A percentile compares a stretch with the other conserved stretches of the same genome.
These are phyloP conservation scores for Galago senegalensis DNA, from an alignment of 2,797 vertebrate genomes.

Conservation along the genomic window DNA sequence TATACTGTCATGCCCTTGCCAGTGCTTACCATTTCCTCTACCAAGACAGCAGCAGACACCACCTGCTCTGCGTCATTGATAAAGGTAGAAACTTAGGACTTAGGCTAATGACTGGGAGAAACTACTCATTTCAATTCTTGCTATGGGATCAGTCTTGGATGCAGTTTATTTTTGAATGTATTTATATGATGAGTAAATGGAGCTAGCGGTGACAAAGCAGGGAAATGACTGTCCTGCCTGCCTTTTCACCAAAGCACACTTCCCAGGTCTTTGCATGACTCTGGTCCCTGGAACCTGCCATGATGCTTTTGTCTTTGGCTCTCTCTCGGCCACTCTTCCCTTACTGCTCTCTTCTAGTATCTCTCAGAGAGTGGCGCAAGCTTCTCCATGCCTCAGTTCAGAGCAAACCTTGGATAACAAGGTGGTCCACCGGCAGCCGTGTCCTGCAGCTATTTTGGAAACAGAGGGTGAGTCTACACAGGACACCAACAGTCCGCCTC, in stretches of 20 bases:
- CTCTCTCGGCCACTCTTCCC: background rate
- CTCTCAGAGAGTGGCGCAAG: background rate
- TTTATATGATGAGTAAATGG: constrained; percentile 69
- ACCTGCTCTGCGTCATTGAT: background rate
- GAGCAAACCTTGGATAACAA: background rate
- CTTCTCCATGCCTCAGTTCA: background rate
- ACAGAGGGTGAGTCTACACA: background rate
- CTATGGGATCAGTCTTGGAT: constrained; percentile 16
- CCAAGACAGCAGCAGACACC: background rate
- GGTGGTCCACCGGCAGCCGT: rapidly evolving
- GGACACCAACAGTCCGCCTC: constrained; percentile 70
- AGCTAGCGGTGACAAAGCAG: background rate
- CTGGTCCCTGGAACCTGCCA: constrained; percentile 36
- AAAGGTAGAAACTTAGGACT: constrained; percentile 48
- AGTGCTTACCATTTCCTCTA: background rate
- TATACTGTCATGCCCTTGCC: background rate
- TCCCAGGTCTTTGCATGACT: constrained; percentile 82
- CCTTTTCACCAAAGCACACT: constrained; percentile 12
- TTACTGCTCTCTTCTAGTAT: background rate
- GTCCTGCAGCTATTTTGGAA: constrained; percentile 9
- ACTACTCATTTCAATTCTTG: constrained; percentile 74
- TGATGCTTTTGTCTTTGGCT: background rate
- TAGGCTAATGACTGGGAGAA: constrained; percentile 64
- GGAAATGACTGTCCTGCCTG: background rate
- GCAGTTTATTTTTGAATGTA: constrained; percentile 76